Evolutionary conservation across 2,888 invertebrate species (phyloP).

Genomic region (Acleris cristana): DNA sequence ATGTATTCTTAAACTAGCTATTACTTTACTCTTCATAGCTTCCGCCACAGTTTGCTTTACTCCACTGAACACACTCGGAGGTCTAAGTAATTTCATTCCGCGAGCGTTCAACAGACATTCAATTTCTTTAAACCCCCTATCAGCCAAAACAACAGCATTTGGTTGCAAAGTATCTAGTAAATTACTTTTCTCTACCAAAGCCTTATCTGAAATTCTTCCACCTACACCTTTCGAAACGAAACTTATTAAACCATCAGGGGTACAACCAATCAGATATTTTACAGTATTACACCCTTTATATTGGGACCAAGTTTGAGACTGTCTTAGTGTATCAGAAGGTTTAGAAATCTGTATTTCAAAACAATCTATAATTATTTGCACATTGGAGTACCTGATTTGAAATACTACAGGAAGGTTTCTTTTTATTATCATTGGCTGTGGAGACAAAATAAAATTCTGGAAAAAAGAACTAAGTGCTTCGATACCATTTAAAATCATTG

Average conservation of each 20-base stretch:
- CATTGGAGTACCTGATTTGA: constrained; percentile 30
- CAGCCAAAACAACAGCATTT: constrained; percentile 30
- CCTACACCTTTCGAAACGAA: constrained; percentile 33
- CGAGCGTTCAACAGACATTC: constrained; percentile 9
- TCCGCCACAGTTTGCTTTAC: constrained; percentile 22
- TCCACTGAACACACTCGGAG: constrained; percentile 24
- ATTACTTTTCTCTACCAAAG: constrained; percentile 30
- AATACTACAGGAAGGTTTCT: constrained; percentile 20
- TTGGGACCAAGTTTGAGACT: constrained; percentile 4
- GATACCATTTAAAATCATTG: constrained; percentile 3
- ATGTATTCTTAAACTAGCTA: constrained; percentile 27
- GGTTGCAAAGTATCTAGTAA: constrained; percentile 19
- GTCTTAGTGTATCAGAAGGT: constrained; percentile 5
- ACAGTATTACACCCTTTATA: constrained; percentile 32
- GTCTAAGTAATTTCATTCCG: constrained; percentile 26
- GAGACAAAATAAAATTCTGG: constrained; percentile 8
- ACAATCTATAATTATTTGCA: constrained; percentile 36
- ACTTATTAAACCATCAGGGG: constrained; percentile 28
- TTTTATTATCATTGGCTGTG: neutral
- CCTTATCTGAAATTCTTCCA: constrained; percentile 32
- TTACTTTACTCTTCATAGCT: constrained; percentile 17
- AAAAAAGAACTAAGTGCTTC: neutral
- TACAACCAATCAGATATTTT: constrained; percentile 35
- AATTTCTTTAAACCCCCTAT: constrained; percentile 33
- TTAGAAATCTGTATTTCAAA: constrained; percentile 37